Conservation (phyloP, 2,888 invertebrate genomes). For the Lasioglossum zephyrum region DNA sequence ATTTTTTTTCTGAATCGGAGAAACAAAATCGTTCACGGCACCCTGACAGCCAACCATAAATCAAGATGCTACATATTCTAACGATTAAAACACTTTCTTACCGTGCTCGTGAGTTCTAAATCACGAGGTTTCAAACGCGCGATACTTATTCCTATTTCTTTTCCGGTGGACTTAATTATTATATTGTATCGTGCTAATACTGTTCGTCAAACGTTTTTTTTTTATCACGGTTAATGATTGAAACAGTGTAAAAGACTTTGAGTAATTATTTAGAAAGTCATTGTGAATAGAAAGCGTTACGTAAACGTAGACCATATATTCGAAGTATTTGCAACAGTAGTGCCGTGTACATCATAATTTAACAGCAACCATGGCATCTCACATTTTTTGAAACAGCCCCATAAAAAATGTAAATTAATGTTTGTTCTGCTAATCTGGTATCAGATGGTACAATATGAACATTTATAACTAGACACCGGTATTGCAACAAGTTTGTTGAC, state of each 20-base stretch:
- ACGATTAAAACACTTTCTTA: conserved; percentile 7
- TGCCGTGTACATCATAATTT: neutral
- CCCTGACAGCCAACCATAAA: conserved; percentile 1
- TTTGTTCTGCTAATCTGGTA: neutral
- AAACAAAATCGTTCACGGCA: conserved; percentile 11
- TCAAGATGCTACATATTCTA: conserved; percentile 5
- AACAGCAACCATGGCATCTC: neutral
- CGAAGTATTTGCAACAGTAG: neutral
- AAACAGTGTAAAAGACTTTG: conserved; percentile 1
- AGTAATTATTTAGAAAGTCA: conserved; percentile 16
- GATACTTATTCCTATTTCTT: neutral
- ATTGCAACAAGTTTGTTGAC: too few species aligned
- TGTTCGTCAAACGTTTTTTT: neutral
- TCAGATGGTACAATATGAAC: too few species aligned
- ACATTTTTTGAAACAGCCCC: neutral
- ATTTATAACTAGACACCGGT: too few species aligned
- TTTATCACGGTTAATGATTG: neutral
- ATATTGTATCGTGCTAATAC: conserved; percentile 4
- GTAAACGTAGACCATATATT: neutral
- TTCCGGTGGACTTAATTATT: neutral
- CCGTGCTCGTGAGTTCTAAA: neutral
- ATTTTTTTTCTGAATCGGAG: neutral
- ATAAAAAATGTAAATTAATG: neutral
- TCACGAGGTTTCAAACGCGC: neutral
- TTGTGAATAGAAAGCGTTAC: conserved; percentile 13